Conservation (phyloP, 2,113 vertebrate species). For the Prunella himalayana region DNA sequence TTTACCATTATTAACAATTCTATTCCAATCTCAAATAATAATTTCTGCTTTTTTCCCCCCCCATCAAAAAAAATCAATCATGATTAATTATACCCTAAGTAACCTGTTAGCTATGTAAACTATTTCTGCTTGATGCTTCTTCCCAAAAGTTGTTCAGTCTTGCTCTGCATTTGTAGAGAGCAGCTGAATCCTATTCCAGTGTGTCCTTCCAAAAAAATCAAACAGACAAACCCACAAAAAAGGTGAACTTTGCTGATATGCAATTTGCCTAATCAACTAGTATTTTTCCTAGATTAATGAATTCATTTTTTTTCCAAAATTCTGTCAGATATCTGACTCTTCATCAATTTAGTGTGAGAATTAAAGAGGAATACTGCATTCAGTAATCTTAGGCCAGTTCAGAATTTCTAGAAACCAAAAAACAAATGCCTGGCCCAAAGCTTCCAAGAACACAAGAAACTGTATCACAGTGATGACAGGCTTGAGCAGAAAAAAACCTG, state of each 20-base stretch:
- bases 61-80: neutral
- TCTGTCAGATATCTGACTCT: neutral
- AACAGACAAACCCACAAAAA: neutral
- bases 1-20: neutral
- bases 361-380: neutral
- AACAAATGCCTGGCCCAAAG: neutral
- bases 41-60: neutral
- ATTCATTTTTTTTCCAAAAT: neutral
- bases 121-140: neutral
- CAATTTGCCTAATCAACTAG: neutral
- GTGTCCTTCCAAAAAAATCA: neutral
- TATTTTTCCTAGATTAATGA: neutral
- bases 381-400: neutral
- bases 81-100: neutral
- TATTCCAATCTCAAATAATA: neutral
- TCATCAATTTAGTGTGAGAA: neutral
- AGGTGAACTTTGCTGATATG: neutral
- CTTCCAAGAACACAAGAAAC: neutral
- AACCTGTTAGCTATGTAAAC: neutral
- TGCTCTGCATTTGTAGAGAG: neutral
- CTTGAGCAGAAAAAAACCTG: neutral
- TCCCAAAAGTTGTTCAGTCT: neutral
- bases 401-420: neutral
- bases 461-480: neutral
- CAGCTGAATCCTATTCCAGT: neutral